phyloP scores from a whole-genome alignment of 2,113 vertebrate genomes.

The Calonectris borealis region DNA sequence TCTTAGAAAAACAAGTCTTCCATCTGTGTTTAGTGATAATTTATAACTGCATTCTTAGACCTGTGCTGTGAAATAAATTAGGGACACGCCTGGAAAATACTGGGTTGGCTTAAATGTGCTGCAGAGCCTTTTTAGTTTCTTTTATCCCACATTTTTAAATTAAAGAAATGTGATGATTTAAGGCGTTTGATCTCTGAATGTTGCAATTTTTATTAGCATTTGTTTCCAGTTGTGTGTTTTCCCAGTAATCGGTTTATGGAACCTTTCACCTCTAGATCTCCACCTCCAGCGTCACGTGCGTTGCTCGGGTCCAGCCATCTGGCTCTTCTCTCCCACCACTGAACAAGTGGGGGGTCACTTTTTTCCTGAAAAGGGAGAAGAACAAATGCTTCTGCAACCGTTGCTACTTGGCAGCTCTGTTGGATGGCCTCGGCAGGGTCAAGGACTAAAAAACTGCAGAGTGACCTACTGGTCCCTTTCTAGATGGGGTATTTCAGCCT shows the following conservation, averaged over 20 bases:
- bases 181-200: background rate
- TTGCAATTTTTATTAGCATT: slow-evolving; percentile 32
- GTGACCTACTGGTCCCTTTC: background rate
- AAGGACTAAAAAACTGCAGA: background rate
- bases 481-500: background rate
- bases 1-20: background rate
- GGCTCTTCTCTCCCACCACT: slow-evolving; percentile 28
- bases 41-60: background rate
- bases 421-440: background rate
- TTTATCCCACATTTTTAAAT: slow-evolving; percentile 7
- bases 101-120: background rate
- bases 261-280: slow-evolving; percentile 14
- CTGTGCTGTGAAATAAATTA: slow-evolving; percentile 7
- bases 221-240: slow-evolving; percentile 42
- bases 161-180: slow-evolving; percentile 38
- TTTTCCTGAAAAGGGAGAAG: background rate
- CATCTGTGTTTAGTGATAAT: background rate
- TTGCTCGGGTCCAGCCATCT: slow-evolving; percentile 6
- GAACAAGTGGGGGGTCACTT: background rate
- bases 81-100: background rate
- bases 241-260: background rate
- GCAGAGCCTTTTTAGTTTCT: background rate
- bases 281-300: background rate
- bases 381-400: background rate
- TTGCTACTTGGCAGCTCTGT: background rate